These are phyloP conservation scores for Drosophila setifemur DNA, from an alignment of 1,140 invertebrate species.

Conservation along the genomic window DNA sequence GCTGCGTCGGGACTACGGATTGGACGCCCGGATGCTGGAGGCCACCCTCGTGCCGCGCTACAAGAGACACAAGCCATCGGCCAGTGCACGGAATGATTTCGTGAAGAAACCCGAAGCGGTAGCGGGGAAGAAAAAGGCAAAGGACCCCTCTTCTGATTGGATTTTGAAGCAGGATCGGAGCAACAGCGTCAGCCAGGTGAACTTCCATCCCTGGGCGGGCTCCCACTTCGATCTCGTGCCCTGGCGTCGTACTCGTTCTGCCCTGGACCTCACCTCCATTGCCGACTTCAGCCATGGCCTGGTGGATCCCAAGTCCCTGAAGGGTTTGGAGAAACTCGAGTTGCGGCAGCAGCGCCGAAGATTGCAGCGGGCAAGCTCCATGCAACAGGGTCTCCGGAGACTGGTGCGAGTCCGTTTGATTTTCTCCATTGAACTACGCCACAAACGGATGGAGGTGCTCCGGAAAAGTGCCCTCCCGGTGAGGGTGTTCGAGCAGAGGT, in stretches of 20 bases:
- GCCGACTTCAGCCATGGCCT: constrained; percentile 47
- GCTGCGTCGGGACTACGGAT: constrained; percentile 67
- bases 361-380: constrained; percentile 44
- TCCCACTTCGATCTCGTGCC: constrained; percentile 77
- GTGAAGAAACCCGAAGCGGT: constrained; percentile 12
- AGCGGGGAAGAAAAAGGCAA: not conserved
- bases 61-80: constrained; percentile 64
- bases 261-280: constrained; percentile 53
- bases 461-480: constrained; percentile 58
- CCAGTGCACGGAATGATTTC: constrained; percentile 60
- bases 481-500: constrained; percentile 71
- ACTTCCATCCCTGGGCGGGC: constrained; percentile 72
- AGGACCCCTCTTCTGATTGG: constrained; percentile 54
- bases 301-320: constrained; percentile 50
- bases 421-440: constrained; percentile 76
- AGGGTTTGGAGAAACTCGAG: constrained; percentile 66
- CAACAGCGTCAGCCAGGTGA: constrained; percentile 56
- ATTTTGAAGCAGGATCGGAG: constrained; percentile 63
- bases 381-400: constrained; percentile 49
- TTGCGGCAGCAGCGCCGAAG: constrained; percentile 65
- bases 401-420: constrained; percentile 72
- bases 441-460: constrained; percentile 77
- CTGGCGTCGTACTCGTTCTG: constrained; percentile 70
- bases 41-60: constrained; percentile 69
- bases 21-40: constrained; percentile 74